Evolutionary conservation across 2,797 vertebrate genomes (phyloP).

Genomic region (Nannoperca obscura): DNA sequence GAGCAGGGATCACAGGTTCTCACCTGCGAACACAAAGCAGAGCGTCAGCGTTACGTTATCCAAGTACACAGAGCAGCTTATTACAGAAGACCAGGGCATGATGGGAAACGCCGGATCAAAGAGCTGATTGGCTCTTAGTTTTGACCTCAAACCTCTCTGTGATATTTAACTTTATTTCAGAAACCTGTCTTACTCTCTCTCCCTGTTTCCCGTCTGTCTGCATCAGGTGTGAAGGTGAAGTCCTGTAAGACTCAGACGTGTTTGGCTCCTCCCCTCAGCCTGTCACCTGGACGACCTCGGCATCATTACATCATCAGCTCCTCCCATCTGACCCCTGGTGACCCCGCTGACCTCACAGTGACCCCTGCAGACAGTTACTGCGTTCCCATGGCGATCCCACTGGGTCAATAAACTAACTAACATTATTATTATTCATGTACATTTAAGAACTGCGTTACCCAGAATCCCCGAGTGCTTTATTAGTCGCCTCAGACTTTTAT

Average conservation of each 20-base stretch:
- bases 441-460: constrained; percentile 8
- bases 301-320: constrained; percentile 82
- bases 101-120: no score
- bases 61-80: no score
- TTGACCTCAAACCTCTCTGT: no score
- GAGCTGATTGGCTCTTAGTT: no score
- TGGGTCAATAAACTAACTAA: constrained; percentile 81
- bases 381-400: constrained; percentile 90
- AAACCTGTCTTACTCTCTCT: no score
- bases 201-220: constrained; percentile 7
- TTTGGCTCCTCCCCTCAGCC: constrained; percentile 48
- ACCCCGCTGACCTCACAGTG: constrained; percentile 18
- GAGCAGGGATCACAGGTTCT: no score
- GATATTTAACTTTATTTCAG: no score
- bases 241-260: constrained; percentile 91
- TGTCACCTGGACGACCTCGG: constrained; percentile 53
- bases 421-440: background rate
- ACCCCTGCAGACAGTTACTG: constrained; percentile 73
- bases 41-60: no score
- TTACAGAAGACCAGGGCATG: no score
- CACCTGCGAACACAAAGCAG: no score
- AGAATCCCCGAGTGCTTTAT: background rate
- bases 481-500: background rate
- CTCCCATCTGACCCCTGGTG: constrained; percentile 61
- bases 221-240: constrained; percentile 90